Evolutionary conservation across 2,113 vertebrate genomes (phyloP).

Genomic region (Drymodes brunneopygia): DNA sequence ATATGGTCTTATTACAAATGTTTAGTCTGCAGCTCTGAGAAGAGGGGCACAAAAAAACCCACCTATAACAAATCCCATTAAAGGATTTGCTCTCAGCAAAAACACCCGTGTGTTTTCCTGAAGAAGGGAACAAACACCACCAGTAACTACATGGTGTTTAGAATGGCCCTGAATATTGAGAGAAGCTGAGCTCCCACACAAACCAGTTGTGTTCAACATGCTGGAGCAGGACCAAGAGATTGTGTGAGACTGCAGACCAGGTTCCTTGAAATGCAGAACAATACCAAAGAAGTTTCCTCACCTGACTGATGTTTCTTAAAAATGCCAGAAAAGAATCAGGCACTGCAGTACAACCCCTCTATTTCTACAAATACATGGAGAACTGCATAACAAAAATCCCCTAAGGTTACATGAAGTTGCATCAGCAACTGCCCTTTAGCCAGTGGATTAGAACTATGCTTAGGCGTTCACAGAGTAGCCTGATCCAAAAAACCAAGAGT

Average conservation of each 20-base stretch:
- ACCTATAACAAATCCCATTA: fast-evolving
- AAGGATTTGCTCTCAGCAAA: neutral
- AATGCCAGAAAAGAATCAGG: neutral
- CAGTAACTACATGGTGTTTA: fast-evolving
- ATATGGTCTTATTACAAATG: fast-evolving
- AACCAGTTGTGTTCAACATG: neutral
- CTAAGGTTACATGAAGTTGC: neutral
- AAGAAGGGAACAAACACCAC: too few species aligned
- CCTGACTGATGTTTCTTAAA: neutral
- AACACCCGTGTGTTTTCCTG: neutral
- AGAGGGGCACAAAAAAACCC: fast-evolving
- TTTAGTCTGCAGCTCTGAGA: neutral
- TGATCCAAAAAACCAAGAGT: neutral
- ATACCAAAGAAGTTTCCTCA: neutral
- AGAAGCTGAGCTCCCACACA: neutral
- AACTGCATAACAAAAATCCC: neutral
- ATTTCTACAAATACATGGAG: fast-evolving
- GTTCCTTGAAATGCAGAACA: fast-evolving
- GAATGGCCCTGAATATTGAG: fast-evolving
- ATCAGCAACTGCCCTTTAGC: conserved; percentile 9
- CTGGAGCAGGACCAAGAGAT: neutral
- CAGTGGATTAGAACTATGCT: neutral
- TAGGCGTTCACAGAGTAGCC: neutral
- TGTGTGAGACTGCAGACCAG: neutral
- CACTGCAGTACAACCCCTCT: neutral